phyloP scores from a whole-genome alignment of 2,888 invertebrate genomes.

The Scelioninae gen. 2 region DNA sequence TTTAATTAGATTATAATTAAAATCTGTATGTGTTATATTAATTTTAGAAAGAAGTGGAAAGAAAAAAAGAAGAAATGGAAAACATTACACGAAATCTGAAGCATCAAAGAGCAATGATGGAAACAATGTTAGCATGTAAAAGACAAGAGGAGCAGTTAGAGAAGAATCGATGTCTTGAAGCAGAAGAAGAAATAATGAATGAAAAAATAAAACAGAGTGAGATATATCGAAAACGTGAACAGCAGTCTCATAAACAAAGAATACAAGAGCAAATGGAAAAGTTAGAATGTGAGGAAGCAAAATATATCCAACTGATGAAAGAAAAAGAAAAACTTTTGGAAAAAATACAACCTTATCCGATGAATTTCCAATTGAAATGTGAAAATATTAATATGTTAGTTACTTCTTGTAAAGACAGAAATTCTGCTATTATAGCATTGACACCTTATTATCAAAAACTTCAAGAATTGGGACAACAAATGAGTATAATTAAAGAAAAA shows the following conservation, averaged over 20 bases:
- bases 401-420: conserved; percentile 65
- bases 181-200: conserved; percentile 75
- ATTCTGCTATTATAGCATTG: conserved; percentile 62
- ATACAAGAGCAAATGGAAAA: conserved; percentile 65
- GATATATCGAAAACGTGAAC: conserved; percentile 75
- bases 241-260: conserved; percentile 66
- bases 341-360: conserved; percentile 69
- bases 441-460: conserved; percentile 64
- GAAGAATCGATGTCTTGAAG: conserved; percentile 77
- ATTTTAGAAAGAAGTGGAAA: conserved; percentile 69
- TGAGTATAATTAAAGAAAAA: conserved; percentile 68
- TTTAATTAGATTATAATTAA: not conserved
- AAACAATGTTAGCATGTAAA: conserved; percentile 64
- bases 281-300: conserved; percentile 66
- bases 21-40: not conserved
- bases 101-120: conserved; percentile 68
- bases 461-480: conserved; percentile 72
- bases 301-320: conserved; percentile 72
- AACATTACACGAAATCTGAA: conserved; percentile 70
- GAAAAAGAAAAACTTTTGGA: conserved; percentile 76
- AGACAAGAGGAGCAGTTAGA: conserved; percentile 71
- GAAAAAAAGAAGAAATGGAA: conserved; percentile 71
- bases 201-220: conserved; percentile 73
- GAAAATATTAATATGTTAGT: conserved; percentile 63
- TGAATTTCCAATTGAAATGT: conserved; percentile 64